Evolutionary conservation across 2,113 vertebrate species (phyloP).

Genomic region (Speoplatyrhinus poulsoni): DNA sequence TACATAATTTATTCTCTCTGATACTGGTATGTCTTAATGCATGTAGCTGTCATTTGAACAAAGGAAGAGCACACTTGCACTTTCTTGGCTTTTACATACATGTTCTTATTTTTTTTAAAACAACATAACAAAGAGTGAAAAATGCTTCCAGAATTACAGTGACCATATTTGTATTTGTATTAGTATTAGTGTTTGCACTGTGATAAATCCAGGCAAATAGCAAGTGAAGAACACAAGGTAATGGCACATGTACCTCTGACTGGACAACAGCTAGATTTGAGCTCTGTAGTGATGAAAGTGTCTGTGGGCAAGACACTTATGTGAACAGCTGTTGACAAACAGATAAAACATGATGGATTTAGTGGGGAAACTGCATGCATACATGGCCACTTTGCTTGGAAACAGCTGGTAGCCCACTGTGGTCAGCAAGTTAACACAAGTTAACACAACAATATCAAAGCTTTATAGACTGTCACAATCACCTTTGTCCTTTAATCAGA

Average conservation of each 20-base stretch:
- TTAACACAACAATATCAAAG: slow-evolving; percentile 3
- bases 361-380: no score
- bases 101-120: slow-evolving; percentile 65
- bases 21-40: neutral
- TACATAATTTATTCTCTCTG: neutral
- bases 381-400: no score
- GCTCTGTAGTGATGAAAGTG: no score
- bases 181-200: slow-evolving; percentile 57
- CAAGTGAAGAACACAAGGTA: slow-evolving; percentile 51
- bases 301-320: no score
- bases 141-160: slow-evolving; percentile 50
- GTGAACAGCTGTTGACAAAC: no score
- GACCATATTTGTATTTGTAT: no score
- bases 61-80: slow-evolving; percentile 47
- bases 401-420: no score
- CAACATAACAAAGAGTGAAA: slow-evolving; percentile 64
- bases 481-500: no score
- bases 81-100: slow-evolving; percentile 60
- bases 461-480: neutral
- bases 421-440: neutral
- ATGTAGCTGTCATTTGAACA: slow-evolving; percentile 10
- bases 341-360: no score
- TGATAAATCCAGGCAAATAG: slow-evolving; percentile 23
- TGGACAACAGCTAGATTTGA: no score
- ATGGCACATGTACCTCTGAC: slow-evolving; percentile 61